Evolutionary conservation across 2,113 vertebrate genomes (phyloP).

Genomic region (Ctenodactylus gundi): DNA sequence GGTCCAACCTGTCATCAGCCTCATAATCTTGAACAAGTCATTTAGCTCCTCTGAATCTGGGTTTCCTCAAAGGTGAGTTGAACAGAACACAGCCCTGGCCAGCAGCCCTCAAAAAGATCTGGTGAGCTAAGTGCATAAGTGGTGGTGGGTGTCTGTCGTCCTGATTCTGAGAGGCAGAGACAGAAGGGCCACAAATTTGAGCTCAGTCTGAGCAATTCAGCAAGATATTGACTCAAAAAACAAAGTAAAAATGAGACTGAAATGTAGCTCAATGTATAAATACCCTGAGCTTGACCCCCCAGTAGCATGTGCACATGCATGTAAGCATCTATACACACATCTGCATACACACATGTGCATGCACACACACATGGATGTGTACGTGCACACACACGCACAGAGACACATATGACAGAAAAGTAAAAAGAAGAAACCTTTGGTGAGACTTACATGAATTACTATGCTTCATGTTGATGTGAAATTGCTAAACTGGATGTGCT

Average conservation of each 20-base stretch:
- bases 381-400: no score
- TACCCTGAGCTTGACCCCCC: no score
- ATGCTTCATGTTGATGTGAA: not conserved
- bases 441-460: not conserved
- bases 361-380: no score
- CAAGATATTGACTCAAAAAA: not conserved
- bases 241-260: not conserved
- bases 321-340: no score
- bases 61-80: not conserved
- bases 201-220: not conserved
- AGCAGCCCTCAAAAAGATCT: not conserved
- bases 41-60: not conserved
- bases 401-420: no score
- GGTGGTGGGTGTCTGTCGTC: not conserved
- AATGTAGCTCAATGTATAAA: not conserved
- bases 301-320: no score
- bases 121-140: not conserved
- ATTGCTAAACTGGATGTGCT: not conserved
- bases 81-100: not conserved
- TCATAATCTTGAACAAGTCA: not conserved
- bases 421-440: not conserved
- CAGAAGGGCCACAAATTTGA: not conserved
- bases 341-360: no score
- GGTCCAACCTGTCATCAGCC: not conserved
- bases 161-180: not conserved